A percentile compares a stretch with the other conserved stretches of the same genome.
These are phyloP conservation scores for Phyllotreta cruciferae DNA, from an alignment of 2,888 invertebrate genomes.

Conservation along the genomic window DNA sequence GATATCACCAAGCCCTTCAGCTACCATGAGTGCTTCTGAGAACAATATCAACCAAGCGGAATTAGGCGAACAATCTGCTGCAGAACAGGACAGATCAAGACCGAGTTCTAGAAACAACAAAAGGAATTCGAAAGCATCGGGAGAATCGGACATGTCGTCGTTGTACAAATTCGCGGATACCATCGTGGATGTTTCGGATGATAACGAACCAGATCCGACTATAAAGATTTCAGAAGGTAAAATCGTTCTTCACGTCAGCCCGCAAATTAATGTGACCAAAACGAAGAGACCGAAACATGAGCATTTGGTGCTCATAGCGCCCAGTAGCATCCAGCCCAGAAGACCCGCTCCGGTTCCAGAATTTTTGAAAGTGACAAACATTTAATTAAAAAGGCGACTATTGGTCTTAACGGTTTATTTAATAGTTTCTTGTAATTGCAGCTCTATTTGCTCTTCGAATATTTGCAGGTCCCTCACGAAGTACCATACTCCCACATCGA, in stretches of 20 bases:
- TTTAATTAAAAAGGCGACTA: constrained; percentile 1
- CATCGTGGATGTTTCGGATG: constrained; percentile 47
- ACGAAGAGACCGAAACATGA: constrained; percentile 1
- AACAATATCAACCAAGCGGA: neutral
- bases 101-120: constrained; percentile 27
- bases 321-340: constrained; percentile 7
- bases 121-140: constrained; percentile 14
- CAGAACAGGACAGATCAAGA: constrained; percentile 11
- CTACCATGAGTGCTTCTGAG: neutral
- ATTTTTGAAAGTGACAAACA: constrained; percentile 8
- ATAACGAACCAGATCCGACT: constrained; percentile 45
- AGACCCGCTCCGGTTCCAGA: constrained; percentile 13
- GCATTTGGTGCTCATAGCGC: constrained; percentile 1
- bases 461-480: constrained; percentile 73
- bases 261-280: neutral
- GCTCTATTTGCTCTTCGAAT: constrained; percentile 69
- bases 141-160: constrained; percentile 36
- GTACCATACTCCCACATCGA: constrained; percentile 73
- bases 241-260: constrained; percentile 4
- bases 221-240: constrained; percentile 13
- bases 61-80: neutral
- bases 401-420: constrained; percentile 2
- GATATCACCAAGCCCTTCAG: neutral
- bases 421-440: constrained; percentile 48
- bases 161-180: constrained; percentile 41